Conservation (phyloP, 2,113 vertebrate genomes). For the Epinephelus fuscoguttatus region DNA sequence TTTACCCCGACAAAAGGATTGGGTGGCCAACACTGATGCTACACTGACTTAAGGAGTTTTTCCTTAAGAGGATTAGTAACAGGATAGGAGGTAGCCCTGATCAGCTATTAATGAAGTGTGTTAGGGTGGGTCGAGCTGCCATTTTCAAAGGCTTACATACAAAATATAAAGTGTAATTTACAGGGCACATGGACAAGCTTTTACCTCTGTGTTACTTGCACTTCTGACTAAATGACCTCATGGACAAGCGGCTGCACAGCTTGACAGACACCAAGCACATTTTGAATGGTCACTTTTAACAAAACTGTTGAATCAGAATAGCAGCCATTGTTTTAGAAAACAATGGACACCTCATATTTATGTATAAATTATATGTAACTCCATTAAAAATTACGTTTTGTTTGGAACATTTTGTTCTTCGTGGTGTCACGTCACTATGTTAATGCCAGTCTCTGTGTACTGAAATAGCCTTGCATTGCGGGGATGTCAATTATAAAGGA, state of each 20-base stretch:
- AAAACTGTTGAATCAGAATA: not conserved
- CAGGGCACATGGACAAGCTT: slow-evolving; percentile 48
- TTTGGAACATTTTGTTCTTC: slow-evolving; percentile 39
- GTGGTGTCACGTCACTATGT: slow-evolving; percentile 59
- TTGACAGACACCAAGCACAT: slow-evolving; percentile 3
- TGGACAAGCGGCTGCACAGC: not conserved
- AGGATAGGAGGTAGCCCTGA: slow-evolving; percentile 68
- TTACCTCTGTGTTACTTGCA: slow-evolving; percentile 62
- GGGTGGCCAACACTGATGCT: slow-evolving; percentile 62
- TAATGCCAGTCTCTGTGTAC: slow-evolving; percentile 58
- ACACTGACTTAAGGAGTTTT: slow-evolving; percentile 72
- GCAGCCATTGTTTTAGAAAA: not conserved
- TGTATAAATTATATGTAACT: not conserved
- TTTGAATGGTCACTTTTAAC: slow-evolving; percentile 5
- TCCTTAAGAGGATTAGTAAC: slow-evolving; percentile 80
- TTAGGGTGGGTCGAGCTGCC: slow-evolving; percentile 54
- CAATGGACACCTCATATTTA: not conserved
- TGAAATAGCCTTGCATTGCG: slow-evolving; percentile 73
- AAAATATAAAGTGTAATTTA: slow-evolving; percentile 68
- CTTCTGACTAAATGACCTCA: slow-evolving; percentile 48
- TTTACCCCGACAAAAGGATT: slow-evolving; percentile 66
- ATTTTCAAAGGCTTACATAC: slow-evolving; percentile 67
- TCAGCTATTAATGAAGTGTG: slow-evolving; percentile 81
- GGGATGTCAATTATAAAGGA: slow-evolving; percentile 77
- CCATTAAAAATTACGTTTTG: slow-evolving; percentile 19